phyloP scores from a whole-genome alignment of 2,888 invertebrate species.

The Dioctria rufipes region DNA sequence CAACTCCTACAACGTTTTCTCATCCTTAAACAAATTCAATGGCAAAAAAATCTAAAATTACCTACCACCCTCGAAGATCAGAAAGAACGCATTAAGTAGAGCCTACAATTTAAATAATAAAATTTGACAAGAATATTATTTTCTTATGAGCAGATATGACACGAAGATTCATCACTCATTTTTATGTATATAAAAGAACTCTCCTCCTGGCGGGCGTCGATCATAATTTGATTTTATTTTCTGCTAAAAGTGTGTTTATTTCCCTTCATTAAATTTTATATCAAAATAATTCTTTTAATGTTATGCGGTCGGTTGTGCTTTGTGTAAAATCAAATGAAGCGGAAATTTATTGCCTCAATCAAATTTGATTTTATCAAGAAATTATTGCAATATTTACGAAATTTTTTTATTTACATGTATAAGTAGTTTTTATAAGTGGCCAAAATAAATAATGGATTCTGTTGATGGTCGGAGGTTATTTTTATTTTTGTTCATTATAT shows the following conservation, averaged over 20 bases:
- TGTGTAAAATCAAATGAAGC: neutral
- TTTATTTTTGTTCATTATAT: too few species aligned
- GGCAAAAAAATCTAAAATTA: too few species aligned
- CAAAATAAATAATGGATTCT: too few species aligned
- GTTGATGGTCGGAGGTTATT: too few species aligned
- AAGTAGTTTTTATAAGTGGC: too few species aligned
- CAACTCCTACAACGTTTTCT: too few species aligned
- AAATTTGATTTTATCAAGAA: neutral
- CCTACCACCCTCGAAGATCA: too few species aligned
- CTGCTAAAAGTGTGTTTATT: neutral
- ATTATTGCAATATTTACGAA: too few species aligned
- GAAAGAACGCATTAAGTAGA: neutral
- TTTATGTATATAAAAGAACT: neutral
- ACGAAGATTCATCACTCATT: neutral
- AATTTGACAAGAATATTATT: conserved; percentile 44
- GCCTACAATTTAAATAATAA: conserved; percentile 41
- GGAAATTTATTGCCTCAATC: neutral
- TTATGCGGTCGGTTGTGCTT: neutral
- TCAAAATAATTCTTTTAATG: neutral
- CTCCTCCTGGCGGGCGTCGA: neutral
- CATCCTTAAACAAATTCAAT: too few species aligned
- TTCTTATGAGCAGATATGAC: conserved; percentile 15
- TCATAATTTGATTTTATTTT: neutral
- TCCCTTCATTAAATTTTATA: neutral
- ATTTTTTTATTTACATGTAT: too few species aligned